Base-by-base conservation (phyloP, 2,113 vertebrate genomes). In the Urocynchramus pylzowi region DNA sequence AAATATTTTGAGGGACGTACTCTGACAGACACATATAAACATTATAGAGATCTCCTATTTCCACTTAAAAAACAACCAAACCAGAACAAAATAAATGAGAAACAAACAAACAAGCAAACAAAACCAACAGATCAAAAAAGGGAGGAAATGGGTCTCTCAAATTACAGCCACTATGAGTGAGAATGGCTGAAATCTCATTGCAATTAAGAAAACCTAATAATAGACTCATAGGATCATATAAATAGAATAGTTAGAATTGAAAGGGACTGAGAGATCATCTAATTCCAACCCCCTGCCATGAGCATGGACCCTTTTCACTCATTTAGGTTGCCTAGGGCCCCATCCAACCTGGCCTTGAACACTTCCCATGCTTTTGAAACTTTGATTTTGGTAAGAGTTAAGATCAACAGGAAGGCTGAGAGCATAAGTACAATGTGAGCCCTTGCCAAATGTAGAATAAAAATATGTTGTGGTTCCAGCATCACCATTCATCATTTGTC, bases 361-460 rank as follows among this genome's bases (percentile, higher is more conserved):
- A 61, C 6, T 49, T 13, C 31, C 21, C 26, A 23, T 44, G 27
- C 6, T 44, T 2, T 6, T 16, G 18, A 16, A 14, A 6, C 4
- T 82, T 84, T 70, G 19, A 64, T 92, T 84, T 89, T 84, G 27
- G 26, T 37, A 16, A 69, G 10, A 73, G 44, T 21, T 64, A 31
- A 63, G 18, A 80, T 31, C 24, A 74, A 27, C 9, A 31, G 16
- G 10, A 30, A 52, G 14, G 2, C 1, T 67, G 52, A 68, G 5
- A 11, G 3, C 28, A 3, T 23, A 74, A 54, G 19, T 21, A 35
- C 2, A 24, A 1, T 3, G 5, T 42, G 4, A 44, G 20, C 2
- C 23, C 3, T 20, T 9, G 5, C 33, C 21, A 84, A 79, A 52
- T n/a, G 24, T 4, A 39, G n/a, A 85, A 73, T 24, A 57, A 44